Conservation (phyloP, 2,888 invertebrate species). For the Bellardia pandia region DNA sequence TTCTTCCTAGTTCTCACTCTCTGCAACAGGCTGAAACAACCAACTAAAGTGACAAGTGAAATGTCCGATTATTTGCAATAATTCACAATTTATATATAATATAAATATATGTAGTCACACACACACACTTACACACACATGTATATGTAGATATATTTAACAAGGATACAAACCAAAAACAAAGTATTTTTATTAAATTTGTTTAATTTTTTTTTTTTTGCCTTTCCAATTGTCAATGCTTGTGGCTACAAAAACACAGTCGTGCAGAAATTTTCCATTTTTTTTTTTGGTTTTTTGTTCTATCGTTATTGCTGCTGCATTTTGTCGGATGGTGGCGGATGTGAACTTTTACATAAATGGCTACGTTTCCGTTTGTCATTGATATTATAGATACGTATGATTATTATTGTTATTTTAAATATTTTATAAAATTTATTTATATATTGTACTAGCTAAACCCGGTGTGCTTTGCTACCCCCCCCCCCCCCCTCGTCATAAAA, state of each 20-base stretch:
- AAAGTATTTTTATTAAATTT: constrained; percentile 73
- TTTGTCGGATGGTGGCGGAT: constrained; percentile 75
- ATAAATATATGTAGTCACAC: constrained; percentile 11
- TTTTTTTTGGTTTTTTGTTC: constrained; percentile 74
- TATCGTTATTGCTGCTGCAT: constrained; percentile 53
- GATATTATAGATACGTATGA: constrained; percentile 68
- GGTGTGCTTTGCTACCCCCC: too few relatives aligned
- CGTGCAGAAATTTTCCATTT: constrained; percentile 52
- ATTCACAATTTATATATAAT: constrained; percentile 75
- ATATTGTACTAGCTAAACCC: too few relatives aligned
- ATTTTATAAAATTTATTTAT: constrained; percentile 68
- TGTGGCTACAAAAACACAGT: constrained; percentile 61
- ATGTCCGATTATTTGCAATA: constrained; percentile 83
- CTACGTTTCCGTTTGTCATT: constrained; percentile 83
- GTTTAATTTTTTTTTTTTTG: constrained; percentile 49
- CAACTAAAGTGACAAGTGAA: constrained; percentile 83
- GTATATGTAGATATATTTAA: constrained; percentile 26
- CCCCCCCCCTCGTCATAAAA: too few relatives aligned
- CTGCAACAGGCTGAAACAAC: neutral
- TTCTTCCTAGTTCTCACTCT: constrained; percentile 9
- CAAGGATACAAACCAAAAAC: constrained; percentile 51
- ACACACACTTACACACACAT: too few relatives aligned
- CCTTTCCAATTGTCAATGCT: constrained; percentile 61
- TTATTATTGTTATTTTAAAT: constrained; percentile 69
- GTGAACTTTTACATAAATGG: constrained; percentile 83